Conservation (phyloP, 2,888 invertebrate species). For the Disparrhopalites patrizii region DNA sequence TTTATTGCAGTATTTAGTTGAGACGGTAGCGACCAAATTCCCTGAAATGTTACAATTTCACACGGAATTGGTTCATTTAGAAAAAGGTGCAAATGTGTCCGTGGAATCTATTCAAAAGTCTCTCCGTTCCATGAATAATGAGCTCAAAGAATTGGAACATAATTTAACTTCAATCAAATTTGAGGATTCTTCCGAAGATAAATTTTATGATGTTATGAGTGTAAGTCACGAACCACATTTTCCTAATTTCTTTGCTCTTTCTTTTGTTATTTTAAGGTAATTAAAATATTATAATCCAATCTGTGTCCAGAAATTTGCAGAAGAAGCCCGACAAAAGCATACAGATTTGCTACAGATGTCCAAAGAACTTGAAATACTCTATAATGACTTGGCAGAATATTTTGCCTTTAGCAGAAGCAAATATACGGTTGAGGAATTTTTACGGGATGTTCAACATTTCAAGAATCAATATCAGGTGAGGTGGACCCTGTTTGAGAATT, state of each 20-base stretch:
- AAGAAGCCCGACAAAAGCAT: constrained; percentile 77
- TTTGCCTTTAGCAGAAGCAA: constrained; percentile 89
- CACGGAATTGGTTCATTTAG: constrained; percentile 86
- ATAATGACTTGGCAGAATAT: constrained; percentile 79
- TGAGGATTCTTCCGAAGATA: constrained; percentile 71
- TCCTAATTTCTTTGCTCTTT: constrained; percentile 9
- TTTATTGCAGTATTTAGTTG: constrained; percentile 84
- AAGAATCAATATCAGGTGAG: constrained; percentile 82
- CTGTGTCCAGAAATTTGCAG: constrained; percentile 64
- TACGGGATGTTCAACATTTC: constrained; percentile 89
- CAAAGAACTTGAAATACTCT: constrained; percentile 84
- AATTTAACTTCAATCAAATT: constrained; percentile 80
- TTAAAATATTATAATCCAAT: not conserved
- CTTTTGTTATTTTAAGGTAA: constrained; percentile 39
- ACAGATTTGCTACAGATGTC: constrained; percentile 89
- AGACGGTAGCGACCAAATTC: constrained; percentile 81
- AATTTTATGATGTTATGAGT: constrained; percentile 81
- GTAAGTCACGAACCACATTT: constrained; percentile 75
- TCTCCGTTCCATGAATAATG: constrained; percentile 78
- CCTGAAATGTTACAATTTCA: constrained; percentile 77
- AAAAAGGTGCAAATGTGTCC: constrained; percentile 80
- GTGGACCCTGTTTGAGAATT: no score
- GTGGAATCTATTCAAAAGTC: constrained; percentile 76
- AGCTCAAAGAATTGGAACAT: constrained; percentile 81
- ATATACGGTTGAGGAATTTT: constrained; percentile 93